Conservation (phyloP, 2,113 vertebrate genomes). For the Nyctereutes procyonoides region DNA sequence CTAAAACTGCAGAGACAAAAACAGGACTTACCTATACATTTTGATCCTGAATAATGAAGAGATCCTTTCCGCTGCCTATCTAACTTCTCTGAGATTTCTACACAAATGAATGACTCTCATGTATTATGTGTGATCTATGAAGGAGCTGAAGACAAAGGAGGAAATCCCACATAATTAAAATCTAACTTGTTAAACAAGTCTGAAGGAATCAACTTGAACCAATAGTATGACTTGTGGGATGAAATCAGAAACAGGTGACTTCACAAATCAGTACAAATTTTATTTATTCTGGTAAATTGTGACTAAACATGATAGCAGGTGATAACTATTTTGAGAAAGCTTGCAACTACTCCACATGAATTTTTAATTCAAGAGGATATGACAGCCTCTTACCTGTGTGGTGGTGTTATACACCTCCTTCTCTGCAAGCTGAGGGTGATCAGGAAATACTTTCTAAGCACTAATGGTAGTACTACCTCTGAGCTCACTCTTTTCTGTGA, state of each 20-base stretch:
- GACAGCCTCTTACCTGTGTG: background rate
- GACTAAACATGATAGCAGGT: background rate
- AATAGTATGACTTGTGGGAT: constrained; percentile 51
- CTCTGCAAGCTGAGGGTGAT: background rate
- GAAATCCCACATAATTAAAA: constrained; percentile 77
- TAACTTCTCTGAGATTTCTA: constrained; percentile 56
- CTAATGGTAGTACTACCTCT: background rate
- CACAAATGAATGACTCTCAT: constrained; percentile 55
- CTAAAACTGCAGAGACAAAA: background rate
- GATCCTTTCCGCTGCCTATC: constrained; percentile 24
- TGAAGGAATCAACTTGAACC: constrained; percentile 66
- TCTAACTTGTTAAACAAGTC: constrained; percentile 82
- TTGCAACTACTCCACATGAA: background rate
- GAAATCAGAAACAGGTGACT: constrained; percentile 20
- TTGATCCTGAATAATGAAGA: constrained; percentile 52
- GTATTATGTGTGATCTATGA: constrained; percentile 40
- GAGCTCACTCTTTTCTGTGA: background rate
- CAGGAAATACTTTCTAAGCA: background rate
- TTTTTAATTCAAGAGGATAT: background rate
- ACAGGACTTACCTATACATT: constrained; percentile 78
- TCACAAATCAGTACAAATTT: constrained; percentile 47
- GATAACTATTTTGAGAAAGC: background rate
- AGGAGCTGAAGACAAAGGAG: constrained; percentile 62
- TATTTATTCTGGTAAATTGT: constrained; percentile 40
- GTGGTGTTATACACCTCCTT: background rate